Conservation (phyloP, 1,140 invertebrate species). For the Vollenhovia emeryi region DNA sequence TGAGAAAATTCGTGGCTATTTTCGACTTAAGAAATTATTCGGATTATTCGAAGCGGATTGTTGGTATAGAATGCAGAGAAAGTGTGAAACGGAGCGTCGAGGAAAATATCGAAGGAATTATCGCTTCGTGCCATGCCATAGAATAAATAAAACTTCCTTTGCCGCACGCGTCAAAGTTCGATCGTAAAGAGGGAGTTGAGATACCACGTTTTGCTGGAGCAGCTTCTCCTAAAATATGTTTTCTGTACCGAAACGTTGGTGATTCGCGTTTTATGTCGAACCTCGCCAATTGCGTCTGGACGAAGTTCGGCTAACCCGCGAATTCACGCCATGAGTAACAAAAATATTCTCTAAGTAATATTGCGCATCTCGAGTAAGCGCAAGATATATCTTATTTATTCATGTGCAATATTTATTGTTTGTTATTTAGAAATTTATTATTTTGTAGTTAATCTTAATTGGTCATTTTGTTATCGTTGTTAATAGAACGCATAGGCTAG, state of each 20-base stretch:
- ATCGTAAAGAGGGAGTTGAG: conserved; percentile 35
- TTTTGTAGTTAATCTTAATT: background rate
- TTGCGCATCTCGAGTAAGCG: background rate
- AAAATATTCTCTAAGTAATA: conserved; percentile 3
- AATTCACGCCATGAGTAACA: background rate
- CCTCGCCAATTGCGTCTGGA: background rate
- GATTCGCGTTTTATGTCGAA: conserved; percentile 35
- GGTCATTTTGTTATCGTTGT: background rate
- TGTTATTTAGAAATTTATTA: background rate
- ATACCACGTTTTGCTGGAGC: background rate
- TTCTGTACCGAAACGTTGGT: conserved; percentile 18
- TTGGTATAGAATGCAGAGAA: background rate
- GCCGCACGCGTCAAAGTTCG: conserved; percentile 18
- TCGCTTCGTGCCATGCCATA: conserved; percentile 16
- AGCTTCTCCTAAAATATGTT: conserved; percentile 40
- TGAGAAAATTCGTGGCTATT: conserved; percentile 5
- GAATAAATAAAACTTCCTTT: conserved; percentile 63
- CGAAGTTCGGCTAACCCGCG: background rate
- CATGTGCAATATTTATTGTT: background rate
- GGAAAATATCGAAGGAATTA: conserved; percentile 38
- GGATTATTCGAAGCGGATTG: conserved; percentile 49
- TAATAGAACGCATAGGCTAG: background rate
- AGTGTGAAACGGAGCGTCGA: conserved; percentile 31
- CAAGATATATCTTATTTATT: background rate
- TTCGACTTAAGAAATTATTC: conserved; percentile 27